A percentile compares a stretch with the other conserved stretches of the same genome.
These are phyloP conservation scores for Tetragonula clypearis DNA, from an alignment of 1,140 invertebrate genomes.

Conservation along the genomic window DNA sequence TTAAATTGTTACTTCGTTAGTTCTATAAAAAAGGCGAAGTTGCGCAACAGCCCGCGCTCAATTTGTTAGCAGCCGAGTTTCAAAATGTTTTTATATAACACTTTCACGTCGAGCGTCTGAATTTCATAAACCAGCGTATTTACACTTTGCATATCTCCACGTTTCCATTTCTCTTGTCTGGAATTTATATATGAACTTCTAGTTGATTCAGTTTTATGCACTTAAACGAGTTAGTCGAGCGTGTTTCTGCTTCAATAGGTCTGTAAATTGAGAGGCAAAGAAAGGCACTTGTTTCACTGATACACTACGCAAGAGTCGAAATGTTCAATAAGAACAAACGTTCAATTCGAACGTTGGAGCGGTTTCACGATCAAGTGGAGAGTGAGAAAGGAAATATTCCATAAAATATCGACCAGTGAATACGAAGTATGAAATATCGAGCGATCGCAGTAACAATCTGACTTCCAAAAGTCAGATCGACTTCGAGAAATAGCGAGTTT, in stretches of 20 bases:
- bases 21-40: too few species aligned
- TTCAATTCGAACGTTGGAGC: background rate
- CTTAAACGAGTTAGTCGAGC: background rate
- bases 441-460: too few species aligned
- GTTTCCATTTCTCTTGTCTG: background rate
- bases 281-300: background rate
- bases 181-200: background rate
- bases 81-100: background rate
- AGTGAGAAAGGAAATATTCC: background rate
- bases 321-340: background rate
- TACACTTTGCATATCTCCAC: background rate
- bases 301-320: background rate
- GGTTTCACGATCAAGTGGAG: background rate
- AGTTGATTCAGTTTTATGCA: background rate
- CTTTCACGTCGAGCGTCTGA: background rate
- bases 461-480: too few species aligned
- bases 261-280: background rate
- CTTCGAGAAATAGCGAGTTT: too few species aligned
- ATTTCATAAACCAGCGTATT: background rate
- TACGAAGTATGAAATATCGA: too few species aligned
- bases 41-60: too few species aligned
- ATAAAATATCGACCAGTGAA: too few species aligned
- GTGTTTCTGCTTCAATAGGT: background rate
- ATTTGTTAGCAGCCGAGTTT: background rate
- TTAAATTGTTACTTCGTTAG: too few species aligned